Base-by-base conservation (phyloP, 2,113 vertebrate genomes). In the Benitochromis conjunctus region DNA sequence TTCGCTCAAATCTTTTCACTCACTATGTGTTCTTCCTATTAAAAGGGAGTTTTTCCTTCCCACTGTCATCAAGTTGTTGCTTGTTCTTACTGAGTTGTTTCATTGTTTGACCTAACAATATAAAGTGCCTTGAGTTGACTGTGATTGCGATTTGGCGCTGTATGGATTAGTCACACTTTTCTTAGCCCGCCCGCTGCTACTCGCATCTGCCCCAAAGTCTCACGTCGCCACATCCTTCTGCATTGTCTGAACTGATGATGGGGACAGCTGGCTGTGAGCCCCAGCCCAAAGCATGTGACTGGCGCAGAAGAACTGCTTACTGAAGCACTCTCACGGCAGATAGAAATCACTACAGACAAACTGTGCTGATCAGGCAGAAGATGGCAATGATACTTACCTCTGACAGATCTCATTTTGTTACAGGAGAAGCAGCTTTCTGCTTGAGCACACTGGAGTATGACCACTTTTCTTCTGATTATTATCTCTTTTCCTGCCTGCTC, bases 271-370 rank as follows among this genome's bases (percentile, higher is more conserved):
- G 83, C 85, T 85, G 86, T 56, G 82, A 88, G 89, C 88, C 86
- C 53, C 90, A 74, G 86, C 87, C 19, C 53, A 16, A 76, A 91
- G 86, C 90, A 88, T 91, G 93, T 91, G 91, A 95, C 91, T 92
- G 79, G 92, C 5, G 34, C 91, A 87, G 83, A 85, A 91, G 89
- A 95, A 94, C 64, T 94, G 93, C 94, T 95, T 92, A 94, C 82
- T 71, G 81, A 89, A 83, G 95, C 94, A 88, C 82, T 90, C 88
- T 85, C 34, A 74, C 29, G 1, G 57, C 64, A 83, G 88, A 92
- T 81, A 91, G 88, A 92, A 93, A 91, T 92, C 91, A 93, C 88
- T 57, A 81, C 87, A 66, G 84, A 91, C 46, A n/a, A 89, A 89
- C 79, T 81, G 58, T 86, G 90, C 87, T 90, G 92, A 94, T 90